Base-by-base conservation (phyloP, 2,888 invertebrate species). In the Seira musarum region DNA sequence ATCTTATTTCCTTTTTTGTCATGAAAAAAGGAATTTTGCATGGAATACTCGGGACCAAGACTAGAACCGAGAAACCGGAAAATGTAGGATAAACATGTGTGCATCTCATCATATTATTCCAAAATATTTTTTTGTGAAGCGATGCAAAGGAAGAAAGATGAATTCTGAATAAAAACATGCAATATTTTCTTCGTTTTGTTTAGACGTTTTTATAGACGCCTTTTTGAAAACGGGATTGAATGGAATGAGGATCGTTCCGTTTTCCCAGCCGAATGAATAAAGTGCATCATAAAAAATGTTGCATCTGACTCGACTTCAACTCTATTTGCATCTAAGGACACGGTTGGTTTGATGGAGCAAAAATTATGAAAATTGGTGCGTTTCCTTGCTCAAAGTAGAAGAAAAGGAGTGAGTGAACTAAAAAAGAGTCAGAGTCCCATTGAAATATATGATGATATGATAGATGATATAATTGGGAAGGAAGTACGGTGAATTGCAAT, bases 401-500 rank as follows among this genome's bases (percentile, higher is more conserved):
- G 30, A 30, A 30, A 30, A 30, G n/a, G n/a, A n/a, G n/a, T n/a
- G n/a, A 30, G 30, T 30, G 3, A 30, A 8, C 30, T 30, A 5
- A 30, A 30, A 30, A 5, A 5, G 30, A 30, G 30, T 8, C 30
- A 2, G 30, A 30, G 30, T 30, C 30, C 2, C 3, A 30, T 5
- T 30, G 30, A 30, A 30, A 30, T 30, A 30, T 30, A 30, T 66
- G 46, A 17, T 46, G 15, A 22, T 15, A 17, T 0, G 21, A 35
- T 17, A 61, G 53, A 61, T 66, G 25, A 63, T 67, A 72, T 79
- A 79, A 79, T 79, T 79, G 78, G 25, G 71, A 21, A 79, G 78
- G 78, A 79, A 79, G 78, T 66, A 72, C 78, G 78, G 78, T 79
- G 67, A 79, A 79, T 78, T 78, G 78, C 66, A 30, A 30, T 30